Percentiles rank a stretch among this genome's conserved stretches.
Conservation (phyloP, 2,113 vertebrate species). For the Gavia stellata region DNA sequence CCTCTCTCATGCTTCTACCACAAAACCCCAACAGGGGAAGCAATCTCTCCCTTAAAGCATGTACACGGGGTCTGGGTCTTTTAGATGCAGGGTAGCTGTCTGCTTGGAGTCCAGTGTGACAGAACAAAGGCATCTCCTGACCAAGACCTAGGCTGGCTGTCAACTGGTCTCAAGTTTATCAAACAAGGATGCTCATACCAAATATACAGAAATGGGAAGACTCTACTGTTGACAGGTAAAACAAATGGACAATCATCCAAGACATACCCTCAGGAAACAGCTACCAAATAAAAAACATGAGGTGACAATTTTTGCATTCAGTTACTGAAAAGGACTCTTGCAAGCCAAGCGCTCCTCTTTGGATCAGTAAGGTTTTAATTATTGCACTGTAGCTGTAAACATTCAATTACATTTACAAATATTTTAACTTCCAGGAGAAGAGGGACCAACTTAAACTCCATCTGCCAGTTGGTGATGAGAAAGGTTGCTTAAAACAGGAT, state of each 20-base stretch:
- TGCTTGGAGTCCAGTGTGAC: not conserved
- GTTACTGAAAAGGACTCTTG: not conserved
- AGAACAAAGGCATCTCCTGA: not conserved
- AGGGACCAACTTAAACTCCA: conserved; percentile 13
- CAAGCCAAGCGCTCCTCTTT: not conserved
- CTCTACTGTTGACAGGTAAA: not conserved
- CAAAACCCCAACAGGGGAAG: not conserved
- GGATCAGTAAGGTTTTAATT: not conserved
- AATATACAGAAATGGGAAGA: not conserved
- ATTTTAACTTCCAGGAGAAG: conserved; percentile 10
- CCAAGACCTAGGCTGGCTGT: not conserved
- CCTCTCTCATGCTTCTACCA: not conserved
- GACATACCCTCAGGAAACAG: not conserved
- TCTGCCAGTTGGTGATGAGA: not conserved
- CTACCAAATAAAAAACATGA: fast-evolving
- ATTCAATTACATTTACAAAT: not conserved
- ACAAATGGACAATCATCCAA: not conserved
- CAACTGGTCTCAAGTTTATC: not conserved
- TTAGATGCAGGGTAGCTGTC: fast-evolving
- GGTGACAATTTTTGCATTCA: not conserved
- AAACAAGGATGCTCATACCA: not conserved
- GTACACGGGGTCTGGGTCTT: fast-evolving
- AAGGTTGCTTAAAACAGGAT: not conserved
- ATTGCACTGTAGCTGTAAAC: not conserved
- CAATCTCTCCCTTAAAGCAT: not conserved